Evolutionary conservation across 2,797 vertebrate genomes (phyloP), one percentile per base, ranked within the genome.

Genomic region (Arrhamphus sclerolepis): DNA sequence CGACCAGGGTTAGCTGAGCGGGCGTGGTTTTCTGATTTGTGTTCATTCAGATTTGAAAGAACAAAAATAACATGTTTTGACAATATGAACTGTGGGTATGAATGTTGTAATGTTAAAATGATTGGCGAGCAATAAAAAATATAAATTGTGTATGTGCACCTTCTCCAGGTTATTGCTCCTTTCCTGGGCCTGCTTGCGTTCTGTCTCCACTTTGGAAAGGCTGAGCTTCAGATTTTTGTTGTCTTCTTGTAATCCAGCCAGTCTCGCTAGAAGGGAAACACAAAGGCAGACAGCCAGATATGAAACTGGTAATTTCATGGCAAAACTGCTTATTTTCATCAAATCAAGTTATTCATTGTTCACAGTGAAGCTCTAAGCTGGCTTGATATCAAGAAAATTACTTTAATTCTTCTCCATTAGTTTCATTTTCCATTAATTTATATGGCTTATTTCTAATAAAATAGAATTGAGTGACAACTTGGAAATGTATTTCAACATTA

Each of bases 181-280:
- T 71, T 99, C 98, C 77, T 98, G 96, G 48, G 93, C 91, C 78
- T 96, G 95, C 83, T 98, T 98, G 75, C 95, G 95, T 80, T 99
- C 96, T 0, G 65, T 71, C 85, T 99, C 97, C 56, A 94, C 91
- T 91, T 94, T 97, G 63, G 95, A 94, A 29, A 98, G 91, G 76
- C 88, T 94, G 73, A 92, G 88, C 86, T 98, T 97, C 82, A 97
- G 73, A 80, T 92, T 93, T 86, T 94, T 98, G 58, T 97, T 94
- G 79, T 99, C 97, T 78, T 99, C 97, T 88, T 98, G 97, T 82
- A 98, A 87, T 61, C 94, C 92, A 7, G 90, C 79, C 78, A 96
- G 94, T 68, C 95, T 94, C 86, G 93, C 98, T 99, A 64, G 48
- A 48, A 51, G 71, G 0, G 1, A 55, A 55, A 20, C 7, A 62